phyloP scores from a whole-genome alignment of 2,888 invertebrate genomes.

The Argyresthia goedartella region DNA sequence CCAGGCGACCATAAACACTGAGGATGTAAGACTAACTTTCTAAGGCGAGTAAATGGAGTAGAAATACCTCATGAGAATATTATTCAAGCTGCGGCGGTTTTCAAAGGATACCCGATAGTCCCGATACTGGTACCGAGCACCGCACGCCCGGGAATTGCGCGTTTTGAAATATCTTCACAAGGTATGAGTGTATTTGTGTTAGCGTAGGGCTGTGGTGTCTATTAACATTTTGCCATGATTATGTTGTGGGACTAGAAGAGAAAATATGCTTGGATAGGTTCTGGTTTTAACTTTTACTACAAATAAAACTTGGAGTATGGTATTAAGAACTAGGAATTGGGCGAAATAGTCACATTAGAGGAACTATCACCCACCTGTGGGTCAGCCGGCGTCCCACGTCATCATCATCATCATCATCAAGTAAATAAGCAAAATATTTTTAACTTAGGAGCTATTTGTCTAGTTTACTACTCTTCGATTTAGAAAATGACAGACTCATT shows the following conservation, averaged over 20 bases:
- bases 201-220: not conserved
- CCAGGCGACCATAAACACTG: not conserved
- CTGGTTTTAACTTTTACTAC: not conserved
- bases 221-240: not conserved
- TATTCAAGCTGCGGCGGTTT: constrained; percentile 25
- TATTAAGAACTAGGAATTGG: too few species aligned
- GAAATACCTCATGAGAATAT: constrained; percentile 5
- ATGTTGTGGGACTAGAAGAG: not conserved
- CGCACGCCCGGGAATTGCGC: constrained; percentile 40
- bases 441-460: too few species aligned
- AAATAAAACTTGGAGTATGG: not conserved
- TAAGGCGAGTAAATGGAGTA: constrained; percentile 5
- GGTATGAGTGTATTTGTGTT: not conserved
- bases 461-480: too few species aligned
- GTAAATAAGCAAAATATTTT: too few species aligned
- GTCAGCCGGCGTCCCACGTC: too few species aligned
- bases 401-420: too few species aligned
- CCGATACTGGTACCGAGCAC: constrained; percentile 32
- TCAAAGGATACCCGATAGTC: constrained; percentile 35
- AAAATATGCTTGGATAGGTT: not conserved
- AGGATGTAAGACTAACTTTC: not conserved
- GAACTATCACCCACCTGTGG: too few species aligned
- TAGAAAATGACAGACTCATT: too few species aligned
- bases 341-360: too few species aligned
- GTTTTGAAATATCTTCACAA: constrained; percentile 29